Conservation (phyloP, 1,140 invertebrate genomes). For the Helicoverpa zea region DNA sequence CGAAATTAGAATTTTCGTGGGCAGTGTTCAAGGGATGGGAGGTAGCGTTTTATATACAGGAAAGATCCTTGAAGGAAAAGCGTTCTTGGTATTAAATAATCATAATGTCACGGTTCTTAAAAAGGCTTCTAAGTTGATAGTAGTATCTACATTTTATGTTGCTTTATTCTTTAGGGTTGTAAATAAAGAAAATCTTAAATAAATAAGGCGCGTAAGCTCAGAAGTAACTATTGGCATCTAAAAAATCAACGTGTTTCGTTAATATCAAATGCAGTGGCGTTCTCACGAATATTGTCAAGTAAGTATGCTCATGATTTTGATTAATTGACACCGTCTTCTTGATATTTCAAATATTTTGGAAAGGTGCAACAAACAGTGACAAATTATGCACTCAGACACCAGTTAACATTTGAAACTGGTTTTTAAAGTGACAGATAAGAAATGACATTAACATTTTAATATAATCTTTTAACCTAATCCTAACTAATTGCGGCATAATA, state of each 20-base stretch:
- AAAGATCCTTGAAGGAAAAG: background rate
- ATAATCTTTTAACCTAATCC: conserved; percentile 10
- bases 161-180: too few relatives aligned
- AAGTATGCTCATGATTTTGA: conserved; percentile 1
- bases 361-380: conserved; percentile 31
- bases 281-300: background rate
- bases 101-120: too few relatives aligned
- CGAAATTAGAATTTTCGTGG: conserved; percentile 74
- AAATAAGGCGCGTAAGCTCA: too few relatives aligned
- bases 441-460: conserved; percentile 10
- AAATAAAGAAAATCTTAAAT: background rate
- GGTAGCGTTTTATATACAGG: conserved; percentile 39
- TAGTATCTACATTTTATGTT: too few relatives aligned
- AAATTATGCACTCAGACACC: conserved; percentile 23
- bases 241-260: background rate
- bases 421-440: conserved; percentile 8
- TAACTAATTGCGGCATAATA: conserved; percentile 11
- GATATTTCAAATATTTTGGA: conserved; percentile 28
- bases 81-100: too few relatives aligned
- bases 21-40: conserved; percentile 54
- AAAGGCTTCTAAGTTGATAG: too few relatives aligned
- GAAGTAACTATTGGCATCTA: too few relatives aligned
- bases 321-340: conserved; percentile 8
- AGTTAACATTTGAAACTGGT: conserved; percentile 36
- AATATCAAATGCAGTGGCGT: background rate